Conservation (phyloP, 2,113 vertebrate genomes). For the Callorhinus ursinus region DNA sequence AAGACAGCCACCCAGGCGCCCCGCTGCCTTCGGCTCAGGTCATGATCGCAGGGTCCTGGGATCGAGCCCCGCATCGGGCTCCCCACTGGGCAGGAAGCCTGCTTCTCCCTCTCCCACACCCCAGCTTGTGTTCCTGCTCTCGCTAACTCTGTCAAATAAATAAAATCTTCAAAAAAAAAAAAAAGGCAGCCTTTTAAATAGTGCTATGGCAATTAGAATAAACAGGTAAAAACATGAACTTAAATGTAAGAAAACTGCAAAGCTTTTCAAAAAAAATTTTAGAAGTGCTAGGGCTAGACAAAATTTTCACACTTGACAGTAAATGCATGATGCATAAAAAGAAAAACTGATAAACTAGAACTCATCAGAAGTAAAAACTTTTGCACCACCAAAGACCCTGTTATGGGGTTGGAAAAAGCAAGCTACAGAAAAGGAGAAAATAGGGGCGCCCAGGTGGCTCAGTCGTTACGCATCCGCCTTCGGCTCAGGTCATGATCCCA, state of each 20-base stretch:
- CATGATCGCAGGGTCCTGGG: too few relatives aligned
- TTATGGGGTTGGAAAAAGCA: neutral
- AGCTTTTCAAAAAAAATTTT: neutral
- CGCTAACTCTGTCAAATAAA: too few relatives aligned
- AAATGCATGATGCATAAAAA: neutral
- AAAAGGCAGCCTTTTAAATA: neutral
- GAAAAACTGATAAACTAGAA: neutral
- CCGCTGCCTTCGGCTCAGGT: neutral
- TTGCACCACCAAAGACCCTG: neutral
- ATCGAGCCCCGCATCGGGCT: too few relatives aligned
- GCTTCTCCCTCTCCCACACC: too few relatives aligned
- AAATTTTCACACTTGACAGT: neutral
- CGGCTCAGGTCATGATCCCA: too few relatives aligned
- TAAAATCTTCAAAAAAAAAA: too few relatives aligned
- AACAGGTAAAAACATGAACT: neutral
- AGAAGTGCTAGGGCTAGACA: neutral
- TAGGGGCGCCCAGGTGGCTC: neutral
- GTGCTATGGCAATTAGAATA: neutral
- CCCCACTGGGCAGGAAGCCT: too few relatives aligned
- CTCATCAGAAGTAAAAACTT: conserved; percentile 17
- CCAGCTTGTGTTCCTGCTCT: too few relatives aligned
- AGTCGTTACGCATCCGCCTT: too few relatives aligned
- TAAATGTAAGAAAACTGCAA: neutral
- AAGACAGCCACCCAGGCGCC: neutral
- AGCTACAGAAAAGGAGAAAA: neutral